Conservation (phyloP, 2,797 vertebrate genomes). For the Chelmon rostratus region DNA sequence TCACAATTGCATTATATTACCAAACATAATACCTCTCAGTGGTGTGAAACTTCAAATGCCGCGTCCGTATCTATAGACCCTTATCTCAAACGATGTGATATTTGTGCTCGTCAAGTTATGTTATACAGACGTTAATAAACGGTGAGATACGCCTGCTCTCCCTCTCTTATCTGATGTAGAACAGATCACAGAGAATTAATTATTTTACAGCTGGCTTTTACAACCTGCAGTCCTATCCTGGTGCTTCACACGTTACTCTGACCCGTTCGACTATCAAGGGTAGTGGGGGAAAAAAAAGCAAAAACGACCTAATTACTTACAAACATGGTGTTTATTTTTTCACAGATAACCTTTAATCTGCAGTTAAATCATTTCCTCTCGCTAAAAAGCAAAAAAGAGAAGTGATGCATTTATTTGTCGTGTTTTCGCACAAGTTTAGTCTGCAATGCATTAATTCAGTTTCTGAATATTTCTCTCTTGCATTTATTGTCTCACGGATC, state of each 20-base stretch:
- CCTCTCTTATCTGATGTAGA: constrained; percentile 30
- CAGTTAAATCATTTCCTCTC: not conserved
- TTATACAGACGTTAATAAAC: constrained; percentile 54
- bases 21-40: constrained; percentile 21
- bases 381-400: not conserved
- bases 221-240: not conserved
- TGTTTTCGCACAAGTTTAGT: not conserved
- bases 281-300: not conserved
- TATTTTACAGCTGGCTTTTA: constrained; percentile 65
- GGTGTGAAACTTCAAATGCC: constrained; percentile 46
- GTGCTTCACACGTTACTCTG: constrained; percentile 17
- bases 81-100: constrained; percentile 54
- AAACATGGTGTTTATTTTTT: not conserved
- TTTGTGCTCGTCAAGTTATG: constrained; percentile 27
- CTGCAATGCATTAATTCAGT: not conserved
- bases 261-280: not conserved
- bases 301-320: not conserved
- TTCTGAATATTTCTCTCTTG: not conserved
- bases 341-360: not conserved
- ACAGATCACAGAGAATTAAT: constrained; percentile 62
- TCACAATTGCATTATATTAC: constrained; percentile 43
- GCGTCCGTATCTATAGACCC: constrained; percentile 12
- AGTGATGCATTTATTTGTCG: not conserved
- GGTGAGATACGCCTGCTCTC: constrained; percentile 2
- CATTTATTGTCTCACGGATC: not conserved